Conservation (phyloP, 23 tunicate species). For the Halocynthia roretzi region DNA sequence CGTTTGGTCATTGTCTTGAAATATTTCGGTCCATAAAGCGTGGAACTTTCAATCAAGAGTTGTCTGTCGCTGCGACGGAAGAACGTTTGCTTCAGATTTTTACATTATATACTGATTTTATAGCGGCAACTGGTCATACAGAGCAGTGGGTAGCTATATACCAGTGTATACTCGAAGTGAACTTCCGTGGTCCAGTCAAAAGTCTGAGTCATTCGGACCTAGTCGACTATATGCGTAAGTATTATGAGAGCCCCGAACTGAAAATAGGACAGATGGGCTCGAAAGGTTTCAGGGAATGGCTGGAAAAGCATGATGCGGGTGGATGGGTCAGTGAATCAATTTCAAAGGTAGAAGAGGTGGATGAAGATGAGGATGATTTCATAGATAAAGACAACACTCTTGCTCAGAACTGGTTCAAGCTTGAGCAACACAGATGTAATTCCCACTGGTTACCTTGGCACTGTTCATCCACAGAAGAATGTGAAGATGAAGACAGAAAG, state of each 20-base stretch:
- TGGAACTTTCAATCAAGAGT: conserved; percentile 16
- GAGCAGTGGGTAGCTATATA: conserved; percentile 32
- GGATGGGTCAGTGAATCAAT: conserved; percentile 48
- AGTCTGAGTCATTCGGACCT: not conserved
- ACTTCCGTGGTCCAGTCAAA: conserved; percentile 5
- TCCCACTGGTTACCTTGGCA: conserved; percentile 24
- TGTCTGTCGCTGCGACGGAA: conserved; percentile 9
- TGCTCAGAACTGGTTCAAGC: conserved; percentile 19
- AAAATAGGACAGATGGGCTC: conserved; percentile 20
- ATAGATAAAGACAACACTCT: conserved; percentile 14
- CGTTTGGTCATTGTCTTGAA: conserved; percentile 19
- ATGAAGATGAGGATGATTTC: conserved; percentile 56
- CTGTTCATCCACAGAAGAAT: conserved; percentile 5
- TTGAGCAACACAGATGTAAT: conserved; percentile 14
- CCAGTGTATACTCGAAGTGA: conserved; percentile 20
- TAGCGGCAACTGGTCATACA: conserved; percentile 30
- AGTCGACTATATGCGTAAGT: not conserved
- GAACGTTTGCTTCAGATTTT: conserved; percentile 4
- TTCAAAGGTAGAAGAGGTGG: conserved; percentile 7
- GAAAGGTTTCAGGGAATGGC: conserved; percentile 51
- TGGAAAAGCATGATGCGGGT: conserved; percentile 39
- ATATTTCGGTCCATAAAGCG: conserved; percentile 15
- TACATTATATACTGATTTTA: conserved; percentile 9
- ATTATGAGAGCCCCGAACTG: not conserved
- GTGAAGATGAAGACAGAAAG: conserved; percentile 16